Conservation (phyloP, 2,888 invertebrate species). For the Melanotus villosus region DNA sequence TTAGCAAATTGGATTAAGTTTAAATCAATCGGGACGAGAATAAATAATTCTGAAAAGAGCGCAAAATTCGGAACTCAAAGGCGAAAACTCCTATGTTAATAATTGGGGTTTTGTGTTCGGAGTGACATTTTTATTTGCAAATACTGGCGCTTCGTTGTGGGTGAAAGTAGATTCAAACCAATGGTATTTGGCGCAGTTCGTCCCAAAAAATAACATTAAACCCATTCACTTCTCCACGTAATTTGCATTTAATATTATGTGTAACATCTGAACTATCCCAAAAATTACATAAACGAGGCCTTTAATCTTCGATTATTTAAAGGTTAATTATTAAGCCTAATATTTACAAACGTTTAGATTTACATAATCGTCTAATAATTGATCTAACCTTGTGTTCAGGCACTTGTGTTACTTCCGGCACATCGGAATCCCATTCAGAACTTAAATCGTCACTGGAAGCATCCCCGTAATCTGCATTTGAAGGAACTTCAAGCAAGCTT, state of each 20-base stretch:
- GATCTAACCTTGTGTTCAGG: slow-evolving; percentile 57
- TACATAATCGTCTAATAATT: background rate
- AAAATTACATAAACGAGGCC: too few species aligned
- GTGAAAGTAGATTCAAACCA: background rate
- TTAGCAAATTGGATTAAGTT: too few species aligned
- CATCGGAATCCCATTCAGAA: slow-evolving; percentile 93
- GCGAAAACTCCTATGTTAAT: too few species aligned
- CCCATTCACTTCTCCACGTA: slow-evolving; percentile 1
- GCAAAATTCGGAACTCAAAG: too few species aligned
- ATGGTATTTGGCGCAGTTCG: background rate
- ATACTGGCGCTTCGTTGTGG: background rate
- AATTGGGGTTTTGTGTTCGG: too few species aligned
- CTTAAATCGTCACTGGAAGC: slow-evolving; percentile 93
- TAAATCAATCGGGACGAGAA: too few species aligned
- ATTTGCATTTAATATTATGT: background rate
- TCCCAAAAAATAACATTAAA: background rate
- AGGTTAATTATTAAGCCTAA: too few species aligned
- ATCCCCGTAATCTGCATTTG: slow-evolving; percentile 86
- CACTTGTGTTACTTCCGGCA: slow-evolving; percentile 69
- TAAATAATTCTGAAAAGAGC: too few species aligned
- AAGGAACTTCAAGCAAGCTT: slow-evolving; percentile 82
- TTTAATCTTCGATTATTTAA: too few species aligned
- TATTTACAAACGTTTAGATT: too few species aligned
- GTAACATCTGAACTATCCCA: too few species aligned
- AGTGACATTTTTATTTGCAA: background rate